These are phyloP conservation scores for Bellardia pandia DNA, from an alignment of 2,888 invertebrate genomes.

Conservation along the genomic window DNA sequence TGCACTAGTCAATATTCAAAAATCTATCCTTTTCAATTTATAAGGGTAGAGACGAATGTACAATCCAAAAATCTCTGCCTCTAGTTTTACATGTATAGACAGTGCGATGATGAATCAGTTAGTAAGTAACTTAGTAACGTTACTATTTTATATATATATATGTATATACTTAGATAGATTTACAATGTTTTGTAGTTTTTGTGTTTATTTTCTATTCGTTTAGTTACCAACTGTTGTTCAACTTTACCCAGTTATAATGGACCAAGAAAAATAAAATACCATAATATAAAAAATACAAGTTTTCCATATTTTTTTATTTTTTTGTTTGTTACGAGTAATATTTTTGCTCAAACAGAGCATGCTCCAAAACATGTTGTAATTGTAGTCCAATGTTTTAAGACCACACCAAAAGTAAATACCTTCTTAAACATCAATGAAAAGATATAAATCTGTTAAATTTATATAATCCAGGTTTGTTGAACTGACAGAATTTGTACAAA, in stretches of 20 bases:
- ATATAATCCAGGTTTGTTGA: conserved; percentile 5
- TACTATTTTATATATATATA: too few relatives aligned
- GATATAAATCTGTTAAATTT: conserved; percentile 60
- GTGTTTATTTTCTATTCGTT: not conserved
- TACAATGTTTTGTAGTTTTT: not conserved
- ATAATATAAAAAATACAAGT: conserved; percentile 30
- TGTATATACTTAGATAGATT: not conserved
- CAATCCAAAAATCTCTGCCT: too few relatives aligned
- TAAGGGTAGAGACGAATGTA: too few relatives aligned
- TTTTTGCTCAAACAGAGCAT: conserved; percentile 4
- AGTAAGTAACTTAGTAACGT: too few relatives aligned
- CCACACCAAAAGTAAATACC: conserved; percentile 67
- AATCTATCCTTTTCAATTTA: too few relatives aligned
- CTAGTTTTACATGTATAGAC: too few relatives aligned
- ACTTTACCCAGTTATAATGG: conserved; percentile 62
- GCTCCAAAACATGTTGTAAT: conserved; percentile 58
- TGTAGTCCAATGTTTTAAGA: conserved; percentile 38
- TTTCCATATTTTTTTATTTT: conserved; percentile 10
- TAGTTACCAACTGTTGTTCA: conserved; percentile 59
- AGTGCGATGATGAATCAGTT: too few relatives aligned
- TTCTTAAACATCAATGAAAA: conserved; percentile 47
- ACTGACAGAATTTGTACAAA: conserved; percentile 25
- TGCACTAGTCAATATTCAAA: too few relatives aligned
- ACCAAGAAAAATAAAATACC: conserved; percentile 47
- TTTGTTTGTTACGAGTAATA: too few relatives aligned